Base-by-base conservation (phyloP, 1,140 invertebrate genomes). In the Zaprionus inermis region DNA sequence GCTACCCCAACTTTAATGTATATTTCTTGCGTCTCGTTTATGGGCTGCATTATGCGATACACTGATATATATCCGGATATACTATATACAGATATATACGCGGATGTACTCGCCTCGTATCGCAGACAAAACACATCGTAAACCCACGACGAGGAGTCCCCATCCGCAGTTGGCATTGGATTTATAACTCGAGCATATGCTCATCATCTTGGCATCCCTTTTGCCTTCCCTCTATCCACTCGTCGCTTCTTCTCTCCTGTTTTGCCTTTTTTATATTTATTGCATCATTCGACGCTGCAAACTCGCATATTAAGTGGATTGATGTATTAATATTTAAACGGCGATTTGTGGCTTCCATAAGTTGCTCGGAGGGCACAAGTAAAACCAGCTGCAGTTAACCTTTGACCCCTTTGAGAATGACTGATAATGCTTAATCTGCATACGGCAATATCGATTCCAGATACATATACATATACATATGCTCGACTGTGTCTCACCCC, bases 251-350 rank as follows among this genome's bases (percentile, higher is more conserved):
- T 18, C 6, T 18, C 28, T 44, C 11, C 44, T 44, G 64, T 68
- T 69, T 66, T 63, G 28, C 60, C 68, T 67, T 79, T 90, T 81
- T 85, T 90, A 89, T 90, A 90, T 90, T 85, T 90, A 90, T 85
- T 82, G 58, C 81, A 86, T 76, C 86, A 90, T 85, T 90, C 79
- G 74, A 63, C 72, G 77, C 79, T 81, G 81, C 69, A 90, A 90
- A 82, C 79, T 85, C 86, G 73, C 86, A 82, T 90, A 85, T 90
- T 90, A 86, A 90, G 81, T 90, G 82, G 86, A 90, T 90, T 90
- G 86, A 90, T 90, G 81, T 90, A 90, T 90, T 86, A 90, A 90
- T 90, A 90, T 90, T 90, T 90, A 85, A 90, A 85, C 79, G 81
- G 71, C 74, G 86, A 85, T 85, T 90, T 90, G 85, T 76, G 85